A percentile compares a stretch with the other conserved stretches of the same genome.
These are phyloP conservation scores for Alectoris magna DNA, from an alignment of 2,797 vertebrate species.

Conservation along the genomic window DNA sequence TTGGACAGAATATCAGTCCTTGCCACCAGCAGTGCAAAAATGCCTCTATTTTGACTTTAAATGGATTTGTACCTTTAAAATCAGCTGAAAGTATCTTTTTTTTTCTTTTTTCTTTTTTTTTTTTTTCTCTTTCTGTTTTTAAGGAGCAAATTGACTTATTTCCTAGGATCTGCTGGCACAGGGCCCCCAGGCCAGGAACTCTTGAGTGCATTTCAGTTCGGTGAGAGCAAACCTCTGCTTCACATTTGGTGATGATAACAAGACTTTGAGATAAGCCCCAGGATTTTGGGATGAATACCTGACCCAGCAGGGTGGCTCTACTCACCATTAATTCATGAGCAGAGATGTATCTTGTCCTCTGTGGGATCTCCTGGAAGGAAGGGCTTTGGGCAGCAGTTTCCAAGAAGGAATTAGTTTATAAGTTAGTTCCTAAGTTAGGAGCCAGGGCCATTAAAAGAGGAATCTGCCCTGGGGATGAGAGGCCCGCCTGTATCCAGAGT, in stretches of 20 bases:
- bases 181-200: not conserved
- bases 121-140: not conserved
- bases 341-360: not conserved
- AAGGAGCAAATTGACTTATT: not conserved
- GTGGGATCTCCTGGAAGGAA: constrained; percentile 39
- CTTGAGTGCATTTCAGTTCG: not conserved
- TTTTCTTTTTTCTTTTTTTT: not conserved
- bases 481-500: not conserved
- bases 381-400: not conserved
- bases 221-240: fast-evolving
- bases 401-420: constrained; percentile 51
- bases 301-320: not conserved
- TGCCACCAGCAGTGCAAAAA: not conserved
- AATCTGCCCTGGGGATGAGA: not conserved
- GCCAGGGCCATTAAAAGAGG: constrained; percentile 42
- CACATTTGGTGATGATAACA: not conserved
- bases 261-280: not conserved
- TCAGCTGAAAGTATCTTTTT: not conserved
- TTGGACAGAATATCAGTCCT: not conserved
- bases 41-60: not conserved
- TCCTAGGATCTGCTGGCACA: not conserved
- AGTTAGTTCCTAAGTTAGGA: constrained; percentile 48
- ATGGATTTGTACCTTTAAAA: not conserved
- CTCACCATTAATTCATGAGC: fast-evolving
- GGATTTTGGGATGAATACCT: constrained; percentile 2